Evolutionary conservation across 2,888 invertebrate species (phyloP).

Genomic region (Eupithecia centaureata): DNA sequence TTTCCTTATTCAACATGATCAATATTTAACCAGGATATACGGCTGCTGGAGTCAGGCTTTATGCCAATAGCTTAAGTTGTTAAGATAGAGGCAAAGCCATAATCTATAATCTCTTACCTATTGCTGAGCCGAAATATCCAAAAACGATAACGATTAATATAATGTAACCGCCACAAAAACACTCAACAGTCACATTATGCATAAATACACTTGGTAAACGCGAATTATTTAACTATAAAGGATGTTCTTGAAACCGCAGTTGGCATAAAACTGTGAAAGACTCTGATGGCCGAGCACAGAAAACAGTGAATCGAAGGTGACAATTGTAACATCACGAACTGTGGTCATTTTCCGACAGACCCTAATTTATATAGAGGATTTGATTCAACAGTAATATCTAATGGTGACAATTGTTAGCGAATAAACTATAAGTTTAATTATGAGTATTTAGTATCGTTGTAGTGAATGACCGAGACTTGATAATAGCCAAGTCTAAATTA

Average conservation of each 20-base stretch:
- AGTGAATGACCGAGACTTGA: not conserved
- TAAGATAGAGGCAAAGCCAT: not conserved
- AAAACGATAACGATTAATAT: not conserved
- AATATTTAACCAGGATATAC: too few relatives aligned
- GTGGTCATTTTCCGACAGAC: constrained; percentile 61
- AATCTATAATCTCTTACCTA: not conserved
- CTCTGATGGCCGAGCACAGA: not conserved
- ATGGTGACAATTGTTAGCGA: constrained; percentile 6
- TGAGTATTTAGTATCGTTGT: not conserved
- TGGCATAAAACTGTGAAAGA: constrained; percentile 40
- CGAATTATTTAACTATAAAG: not conserved
- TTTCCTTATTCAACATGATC: too few relatives aligned
- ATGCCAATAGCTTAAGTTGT: too few relatives aligned
- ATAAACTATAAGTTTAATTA: not conserved
- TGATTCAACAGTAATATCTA: not conserved
- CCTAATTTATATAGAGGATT: constrained; percentile 31
- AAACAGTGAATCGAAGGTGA: constrained; percentile 50
- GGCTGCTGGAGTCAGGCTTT: too few relatives aligned
- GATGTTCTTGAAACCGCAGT: constrained; percentile 32
- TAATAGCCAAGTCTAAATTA: not conserved
- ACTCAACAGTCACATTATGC: constrained; percentile 39
- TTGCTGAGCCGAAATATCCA: not conserved
- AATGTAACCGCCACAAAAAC: not conserved
- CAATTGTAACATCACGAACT: constrained; percentile 70
- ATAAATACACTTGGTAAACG: not conserved